Evolutionary conservation across 2,113 vertebrate genomes (phyloP), one percentile per base, ranked within the genome.

Genomic region (Coracopsis vasa): DNA sequence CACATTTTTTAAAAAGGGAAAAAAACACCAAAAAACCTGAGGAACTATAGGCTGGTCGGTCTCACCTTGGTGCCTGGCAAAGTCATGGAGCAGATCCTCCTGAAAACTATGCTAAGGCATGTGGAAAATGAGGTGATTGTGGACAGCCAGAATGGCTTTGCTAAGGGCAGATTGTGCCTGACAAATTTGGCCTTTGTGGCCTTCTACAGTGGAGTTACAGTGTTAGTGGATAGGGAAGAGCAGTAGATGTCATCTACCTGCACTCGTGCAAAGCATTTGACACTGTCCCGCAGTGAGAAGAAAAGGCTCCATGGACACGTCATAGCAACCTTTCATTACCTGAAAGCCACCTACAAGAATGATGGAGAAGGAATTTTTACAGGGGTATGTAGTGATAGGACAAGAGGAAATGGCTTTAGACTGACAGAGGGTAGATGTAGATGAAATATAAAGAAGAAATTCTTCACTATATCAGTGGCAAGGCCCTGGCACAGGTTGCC

Each of bases 171-270:
- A 65, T 71, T 1, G 4, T 35, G 11, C 20, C 24, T 51, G 44
- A 60, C 16, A 29, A 48, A 37, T 54, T 9, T 48, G 33, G 54
- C 33, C 33, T 58, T 58, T 58, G 7, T 62, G 61, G n/a, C 8
- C 8, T 69, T 62, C 53, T 74, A 2, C 7, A 8, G 8, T 0
- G 0, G 8, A 27, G 6, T 69, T 28, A 24, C 45, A 48, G 7
- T 5, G 31, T 53, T 61, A 41, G 27, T 62, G 60, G 54, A 27
- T 48, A 48, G 39, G 39, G 25, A 80, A 33, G 61, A 80, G 29
- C 0, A 0, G 27, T 7, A 73, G 51, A 41, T 0, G 0, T 51
- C 2, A 31, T 60, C 37, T 72, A 2, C 45, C 8, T 61, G 35
- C 23, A 62, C 14, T 69, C 37, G 10, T 28, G 35, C 35, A 62